A percentile compares a stretch with the other conserved stretches of the same genome.
Evolutionary conservation across 1,140 invertebrate genomes (phyloP).

Genomic region (Sesamia nonagrioides): DNA sequence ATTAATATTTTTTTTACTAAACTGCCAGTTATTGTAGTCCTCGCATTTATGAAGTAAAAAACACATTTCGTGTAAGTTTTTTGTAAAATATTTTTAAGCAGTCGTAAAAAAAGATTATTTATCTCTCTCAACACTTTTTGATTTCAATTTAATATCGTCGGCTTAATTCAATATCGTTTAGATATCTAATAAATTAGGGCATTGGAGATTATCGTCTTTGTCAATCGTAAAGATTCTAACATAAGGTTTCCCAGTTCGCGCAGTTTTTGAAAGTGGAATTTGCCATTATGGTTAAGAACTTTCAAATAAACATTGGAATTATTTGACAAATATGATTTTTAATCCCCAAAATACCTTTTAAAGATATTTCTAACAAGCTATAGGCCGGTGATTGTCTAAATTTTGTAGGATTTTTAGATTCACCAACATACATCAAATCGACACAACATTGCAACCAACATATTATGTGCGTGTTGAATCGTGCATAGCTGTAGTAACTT

Average conservation of each 20-base stretch:
- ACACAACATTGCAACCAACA: background rate
- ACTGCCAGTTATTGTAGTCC: conserved; percentile 79
- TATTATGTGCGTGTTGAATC: background rate
- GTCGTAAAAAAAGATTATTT: background rate
- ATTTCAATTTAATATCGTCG: conserved; percentile 7
- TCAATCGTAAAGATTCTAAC: background rate
- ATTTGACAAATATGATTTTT: background rate
- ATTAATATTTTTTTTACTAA: conserved; percentile 61
- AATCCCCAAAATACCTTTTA: background rate
- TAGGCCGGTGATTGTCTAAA: background rate
- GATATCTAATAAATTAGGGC: background rate
- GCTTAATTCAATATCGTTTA: background rate
- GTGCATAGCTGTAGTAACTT: conserved; percentile 35
- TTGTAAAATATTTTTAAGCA: conserved; percentile 49
- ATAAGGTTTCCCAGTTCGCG: background rate
- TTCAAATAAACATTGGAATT: background rate
- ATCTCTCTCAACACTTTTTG: background rate
- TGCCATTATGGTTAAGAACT: background rate
- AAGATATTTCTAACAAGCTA: background rate
- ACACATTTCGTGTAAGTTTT: conserved; percentile 57
- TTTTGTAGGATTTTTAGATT: background rate
- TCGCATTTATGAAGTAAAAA: conserved; percentile 77
- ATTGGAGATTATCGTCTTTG: background rate
- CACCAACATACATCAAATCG: background rate
- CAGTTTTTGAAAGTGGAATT: background rate